These are phyloP conservation scores for Hydrozoanthus gracilis DNA, from an alignment of 92 coral and sea anemone species.

Conservation along the genomic window DNA sequence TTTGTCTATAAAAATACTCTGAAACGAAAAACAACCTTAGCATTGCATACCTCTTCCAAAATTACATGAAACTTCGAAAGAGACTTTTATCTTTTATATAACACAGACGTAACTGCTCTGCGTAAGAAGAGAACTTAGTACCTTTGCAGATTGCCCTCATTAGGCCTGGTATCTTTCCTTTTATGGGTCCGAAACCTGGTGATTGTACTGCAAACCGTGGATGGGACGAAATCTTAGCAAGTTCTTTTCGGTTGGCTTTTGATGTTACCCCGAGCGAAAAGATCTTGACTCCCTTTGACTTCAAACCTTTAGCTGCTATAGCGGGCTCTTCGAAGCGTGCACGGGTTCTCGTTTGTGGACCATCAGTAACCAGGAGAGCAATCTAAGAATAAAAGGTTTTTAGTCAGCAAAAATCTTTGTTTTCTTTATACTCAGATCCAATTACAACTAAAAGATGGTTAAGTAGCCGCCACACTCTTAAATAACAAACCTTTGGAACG, in stretches of 20 bases:
- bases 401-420: not conserved
- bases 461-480: not conserved
- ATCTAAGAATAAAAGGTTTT: not conserved
- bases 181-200: not conserved
- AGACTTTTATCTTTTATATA: too few species aligned
- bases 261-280: conserved; percentile 19
- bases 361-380: conserved; percentile 27
- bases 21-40: too few species aligned
- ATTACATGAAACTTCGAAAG: too few species aligned
- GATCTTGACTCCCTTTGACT: conserved; percentile 33
- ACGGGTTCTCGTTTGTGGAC: conserved; percentile 20
- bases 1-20: too few species aligned
- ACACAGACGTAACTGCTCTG: too few species aligned
- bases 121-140: not conserved
- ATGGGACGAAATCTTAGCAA: conserved; percentile 13
- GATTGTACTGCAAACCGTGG: conserved; percentile 1
- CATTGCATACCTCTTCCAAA: too few species aligned
- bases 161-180: not conserved
- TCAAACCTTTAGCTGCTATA: conserved; percentile 37
- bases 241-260: conserved; percentile 8
- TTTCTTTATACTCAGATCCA: not conserved
- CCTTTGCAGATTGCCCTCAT: conserved; percentile 41
- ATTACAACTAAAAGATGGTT: not conserved
- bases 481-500: conserved; percentile 27
- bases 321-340: conserved; percentile 30